Evolutionary conservation across 2,888 invertebrate genomes (phyloP).

Genomic region (Ischnus inquisitorius): DNA sequence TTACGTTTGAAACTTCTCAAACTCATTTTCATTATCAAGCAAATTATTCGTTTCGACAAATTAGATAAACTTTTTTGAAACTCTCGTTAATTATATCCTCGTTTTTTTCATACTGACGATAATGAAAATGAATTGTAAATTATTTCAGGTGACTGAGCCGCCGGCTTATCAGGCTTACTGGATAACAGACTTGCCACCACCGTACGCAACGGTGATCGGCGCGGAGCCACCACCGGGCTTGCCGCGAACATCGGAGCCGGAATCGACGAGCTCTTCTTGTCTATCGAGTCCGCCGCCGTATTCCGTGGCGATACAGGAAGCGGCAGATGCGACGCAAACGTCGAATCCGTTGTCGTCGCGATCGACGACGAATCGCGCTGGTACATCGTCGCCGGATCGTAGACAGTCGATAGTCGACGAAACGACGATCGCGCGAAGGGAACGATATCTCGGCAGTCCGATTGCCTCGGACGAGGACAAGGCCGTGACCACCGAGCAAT

Average conservation of each 20-base stretch:
- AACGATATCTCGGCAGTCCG: conserved; percentile 22
- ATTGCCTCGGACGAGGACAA: conserved; percentile 61
- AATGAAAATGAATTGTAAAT: neutral
- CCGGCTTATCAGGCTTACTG: conserved; percentile 76
- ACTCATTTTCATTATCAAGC: too few species aligned
- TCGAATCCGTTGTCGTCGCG: conserved; percentile 17
- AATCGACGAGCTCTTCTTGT: conserved; percentile 38
- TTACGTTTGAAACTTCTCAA: too few species aligned
- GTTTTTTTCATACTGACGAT: neutral
- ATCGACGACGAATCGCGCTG: conserved; percentile 13
- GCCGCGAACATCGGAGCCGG: conserved; percentile 26
- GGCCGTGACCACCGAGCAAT: conserved; percentile 46
- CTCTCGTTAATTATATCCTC: neutral
- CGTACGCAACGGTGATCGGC: conserved; percentile 73
- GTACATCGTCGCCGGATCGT: conserved; percentile 37
- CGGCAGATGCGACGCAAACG: conserved; percentile 3
- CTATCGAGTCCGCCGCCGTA: conserved; percentile 76
- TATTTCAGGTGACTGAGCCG: conserved; percentile 71
- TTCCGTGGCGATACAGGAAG: conserved; percentile 70
- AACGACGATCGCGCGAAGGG: conserved; percentile 44
- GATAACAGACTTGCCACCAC: conserved; percentile 77
- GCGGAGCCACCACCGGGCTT: conserved; percentile 53
- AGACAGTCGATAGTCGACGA: conserved; percentile 40
- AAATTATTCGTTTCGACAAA: too few species aligned
- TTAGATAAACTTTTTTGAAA: neutral